Evolutionary conservation across 1,140 invertebrate genomes (phyloP), one percentile per base, ranked within the genome.

Genomic region (Pogonomyrmex barbatus): DNA sequence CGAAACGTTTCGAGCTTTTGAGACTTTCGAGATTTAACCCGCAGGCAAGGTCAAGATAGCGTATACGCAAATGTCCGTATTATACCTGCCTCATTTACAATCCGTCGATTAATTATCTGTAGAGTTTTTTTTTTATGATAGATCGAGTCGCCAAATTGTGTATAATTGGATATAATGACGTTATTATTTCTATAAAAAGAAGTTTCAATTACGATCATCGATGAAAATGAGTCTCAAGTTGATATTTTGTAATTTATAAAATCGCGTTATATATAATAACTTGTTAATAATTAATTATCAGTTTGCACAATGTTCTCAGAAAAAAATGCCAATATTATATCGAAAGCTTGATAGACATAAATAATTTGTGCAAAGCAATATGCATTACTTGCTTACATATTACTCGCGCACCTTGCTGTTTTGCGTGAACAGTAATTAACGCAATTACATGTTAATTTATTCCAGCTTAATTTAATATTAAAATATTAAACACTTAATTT

Each of bases 1-100:
- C 86, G 71, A 88, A 89, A 45, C 85, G 84, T 88, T 60, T n/a
- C 67, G 47, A 47, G 52, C 68, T 84, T 82, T 85, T 68, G 79
- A 85, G 65, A 79, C 47, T 86, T 78, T 73, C 50, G 47, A 63
- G 39, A 45, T n/a, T 45, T 73, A 33, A 63, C 5, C 73, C 42
- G 71, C 71, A 17, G 36, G 39, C 71, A 84, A 78, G 73, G 42
- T 4, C 58, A 42, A 63, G 24, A 42, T 24, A 65, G 47, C 45
- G 24, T 24, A 17, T 9, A 24, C 47, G 9, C 58, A 4, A 12
- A 14, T 30, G n/a, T 54, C 14, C 54, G 45, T 14, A 30, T 42
- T 58, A 68, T 87, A 36, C 54, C 9, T 24, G n/a, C 12, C 60
- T 88, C 79, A 73, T 88, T 85, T 65, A 36, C 67, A 73, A 58